Evolutionary conservation across 2,113 vertebrate species (phyloP), one percentile per base, ranked within the genome.

Genomic region (Tautogolabrus adspersus): DNA sequence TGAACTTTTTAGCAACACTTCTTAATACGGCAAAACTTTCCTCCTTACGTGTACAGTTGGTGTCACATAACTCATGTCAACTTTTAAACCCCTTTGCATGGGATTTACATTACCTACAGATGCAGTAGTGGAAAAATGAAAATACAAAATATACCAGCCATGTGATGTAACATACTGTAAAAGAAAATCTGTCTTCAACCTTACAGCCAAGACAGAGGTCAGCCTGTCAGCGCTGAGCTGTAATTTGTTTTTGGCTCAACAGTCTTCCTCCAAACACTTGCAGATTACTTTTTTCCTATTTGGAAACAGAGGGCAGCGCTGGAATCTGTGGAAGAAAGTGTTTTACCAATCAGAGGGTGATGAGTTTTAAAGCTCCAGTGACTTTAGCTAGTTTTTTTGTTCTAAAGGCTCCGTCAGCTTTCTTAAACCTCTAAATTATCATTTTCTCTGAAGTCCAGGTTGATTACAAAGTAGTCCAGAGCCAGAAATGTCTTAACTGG

Each of bases 171-270:
- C 5, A 4, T 15, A 56, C 75, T 65, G 70, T 52, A 26, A 77
- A 55, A 51, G 86, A 64, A 81, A 71, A 79, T 8, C 11, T 1
- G 16, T 81, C 71, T 22, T 71, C 60, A 56, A 23, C 60, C 47
- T 46, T 23, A 26, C 23, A 7, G 61, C 11, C 58, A 75, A 60
- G 58, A 64, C 66, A 6, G 22, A 57, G 34, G 13, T 10, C 78
- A 21, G 1, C 22, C 34, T 67, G 55, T 76, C 69, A 77, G 54
- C 12, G 19, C 15, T 54, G 34, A 19, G 65, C 64, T 66, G 44
- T 72, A 79, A 75, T 78, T 83, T 71, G 71, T 52, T 34, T 52
- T 11, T 85, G 84, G 79, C 82, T 22, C 30, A 3, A 8, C 1
- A 6, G 6, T 21, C 57, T 46, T 78, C 66, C 69, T 73, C 56